phyloP scores from a whole-genome alignment of 2,888 invertebrate genomes.

The Temnothorax ravouxi region DNA sequence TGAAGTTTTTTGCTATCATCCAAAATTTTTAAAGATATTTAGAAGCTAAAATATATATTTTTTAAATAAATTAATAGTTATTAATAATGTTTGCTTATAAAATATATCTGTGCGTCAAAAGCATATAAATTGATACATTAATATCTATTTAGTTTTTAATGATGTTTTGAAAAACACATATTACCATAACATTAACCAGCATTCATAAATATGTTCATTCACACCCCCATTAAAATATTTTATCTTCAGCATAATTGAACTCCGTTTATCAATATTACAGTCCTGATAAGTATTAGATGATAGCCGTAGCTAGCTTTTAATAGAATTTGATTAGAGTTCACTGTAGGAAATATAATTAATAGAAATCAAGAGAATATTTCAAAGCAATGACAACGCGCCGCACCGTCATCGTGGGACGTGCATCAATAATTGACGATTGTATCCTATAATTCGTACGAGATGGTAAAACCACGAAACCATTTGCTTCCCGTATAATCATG shows the following conservation, averaged over 20 bases:
- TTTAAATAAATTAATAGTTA: background rate
- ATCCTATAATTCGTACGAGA: slow-evolving; percentile 17
- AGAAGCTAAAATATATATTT: background rate
- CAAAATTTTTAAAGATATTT: background rate
- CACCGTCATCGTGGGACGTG: slow-evolving; percentile 15
- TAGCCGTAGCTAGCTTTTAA: slow-evolving; percentile 19
- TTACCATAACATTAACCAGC: background rate
- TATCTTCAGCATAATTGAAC: slow-evolving; percentile 15
- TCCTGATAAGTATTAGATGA: background rate
- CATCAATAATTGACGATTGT: slow-evolving; percentile 53
- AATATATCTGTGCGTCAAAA: background rate
- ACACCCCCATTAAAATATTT: background rate
- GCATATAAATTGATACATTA: background rate
- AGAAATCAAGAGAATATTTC: slow-evolving; percentile 11
- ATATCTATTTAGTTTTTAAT: background rate
- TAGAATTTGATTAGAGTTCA: slow-evolving; percentile 40
- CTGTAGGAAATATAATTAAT: slow-evolving; percentile 21
- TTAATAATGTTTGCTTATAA: background rate
- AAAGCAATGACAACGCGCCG: slow-evolving; percentile 18
- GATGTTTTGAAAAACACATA: background rate
- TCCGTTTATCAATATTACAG: slow-evolving; percentile 35
- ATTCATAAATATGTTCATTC: background rate
- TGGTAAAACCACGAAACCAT: slow-evolving; percentile 27
- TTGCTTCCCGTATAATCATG: slow-evolving; percentile 52
- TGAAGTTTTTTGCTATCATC: background rate